These are phyloP conservation scores for Pseudochaenichthys georgianus DNA, from an alignment of 2,797 vertebrate species.

Conservation along the genomic window DNA sequence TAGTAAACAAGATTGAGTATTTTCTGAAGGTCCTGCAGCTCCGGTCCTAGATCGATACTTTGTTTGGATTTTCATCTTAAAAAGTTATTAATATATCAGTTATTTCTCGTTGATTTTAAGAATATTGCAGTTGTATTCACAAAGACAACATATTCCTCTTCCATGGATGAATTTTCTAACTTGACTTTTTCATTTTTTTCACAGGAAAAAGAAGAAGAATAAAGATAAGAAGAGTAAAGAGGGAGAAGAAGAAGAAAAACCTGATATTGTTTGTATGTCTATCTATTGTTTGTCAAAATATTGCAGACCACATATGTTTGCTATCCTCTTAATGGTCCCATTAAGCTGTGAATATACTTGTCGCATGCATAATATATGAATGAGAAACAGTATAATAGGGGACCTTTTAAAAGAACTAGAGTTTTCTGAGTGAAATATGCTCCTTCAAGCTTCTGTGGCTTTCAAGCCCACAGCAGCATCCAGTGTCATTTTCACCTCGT, in stretches of 20 bases:
- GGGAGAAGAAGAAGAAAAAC: slow-evolving; percentile 85
- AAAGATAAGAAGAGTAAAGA: slow-evolving; percentile 92
- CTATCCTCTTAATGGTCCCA: not conserved
- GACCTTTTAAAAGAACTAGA: no score
- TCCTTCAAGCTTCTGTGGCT: not conserved
- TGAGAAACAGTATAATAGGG: no score
- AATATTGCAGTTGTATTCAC: not conserved
- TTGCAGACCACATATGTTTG: not conserved
- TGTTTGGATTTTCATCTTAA: no score
- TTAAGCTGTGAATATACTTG: not conserved
- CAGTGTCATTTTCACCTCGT: slow-evolving; percentile 11
- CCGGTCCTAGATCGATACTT: not conserved
- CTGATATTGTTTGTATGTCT: slow-evolving; percentile 89
- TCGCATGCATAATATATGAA: not conserved
- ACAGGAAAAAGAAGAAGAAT: slow-evolving; percentile 91
- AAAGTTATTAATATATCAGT: not conserved
- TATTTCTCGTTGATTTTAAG: not conserved
- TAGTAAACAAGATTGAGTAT: not conserved
- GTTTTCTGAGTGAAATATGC: not conserved
- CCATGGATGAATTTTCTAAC: not conserved
- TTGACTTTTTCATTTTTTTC: not conserved
- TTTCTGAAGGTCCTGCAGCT: not conserved
- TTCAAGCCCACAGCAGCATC: not conserved
- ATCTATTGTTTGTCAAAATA: not conserved
- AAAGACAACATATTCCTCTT: not conserved